These are phyloP conservation scores for Cordylochernes scorpioides DNA, from an alignment of 2,888 invertebrate species.

Conservation along the genomic window DNA sequence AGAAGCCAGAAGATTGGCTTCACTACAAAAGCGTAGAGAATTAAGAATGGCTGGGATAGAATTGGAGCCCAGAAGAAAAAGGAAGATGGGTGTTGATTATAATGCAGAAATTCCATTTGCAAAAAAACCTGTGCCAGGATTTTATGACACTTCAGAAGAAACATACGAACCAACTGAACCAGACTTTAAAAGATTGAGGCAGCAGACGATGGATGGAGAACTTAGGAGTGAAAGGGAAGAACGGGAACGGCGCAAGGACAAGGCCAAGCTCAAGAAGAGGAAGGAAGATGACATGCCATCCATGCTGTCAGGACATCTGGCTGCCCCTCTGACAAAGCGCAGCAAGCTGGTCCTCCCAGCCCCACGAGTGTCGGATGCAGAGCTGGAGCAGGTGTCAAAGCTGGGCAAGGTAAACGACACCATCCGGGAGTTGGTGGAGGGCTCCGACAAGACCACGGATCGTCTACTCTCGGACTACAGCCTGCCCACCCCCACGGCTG, in stretches of 20 bases:
- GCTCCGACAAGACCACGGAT: no score
- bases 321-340: slow-evolving; percentile 61
- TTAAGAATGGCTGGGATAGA: slow-evolving; percentile 82
- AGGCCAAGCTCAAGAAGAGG: slow-evolving; percentile 71
- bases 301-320: slow-evolving; percentile 36
- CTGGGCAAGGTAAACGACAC: no score
- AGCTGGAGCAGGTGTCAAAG: slow-evolving; percentile 33
- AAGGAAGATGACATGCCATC: slow-evolving; percentile 81
- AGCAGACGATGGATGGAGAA: slow-evolving; percentile 79
- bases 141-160: slow-evolving; percentile 80
- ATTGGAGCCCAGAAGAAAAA: slow-evolving; percentile 19
- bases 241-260: slow-evolving; percentile 76
- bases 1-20: slow-evolving; percentile 81
- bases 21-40: slow-evolving; percentile 88
- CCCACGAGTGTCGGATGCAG: slow-evolving; percentile 78
- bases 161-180: slow-evolving; percentile 59
- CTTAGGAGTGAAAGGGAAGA: slow-evolving; percentile 69
- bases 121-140: slow-evolving; percentile 60
- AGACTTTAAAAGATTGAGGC: slow-evolving; percentile 62
- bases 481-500: no score
- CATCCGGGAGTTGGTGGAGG: no score
- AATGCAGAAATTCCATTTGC: slow-evolving; percentile 94
- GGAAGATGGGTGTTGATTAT: slow-evolving; percentile 74
- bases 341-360: slow-evolving; percentile 85
- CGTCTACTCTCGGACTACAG: no score